phyloP scores from a whole-genome alignment of 1,140 invertebrate species.

The Drosophila punjabiensis region DNA sequence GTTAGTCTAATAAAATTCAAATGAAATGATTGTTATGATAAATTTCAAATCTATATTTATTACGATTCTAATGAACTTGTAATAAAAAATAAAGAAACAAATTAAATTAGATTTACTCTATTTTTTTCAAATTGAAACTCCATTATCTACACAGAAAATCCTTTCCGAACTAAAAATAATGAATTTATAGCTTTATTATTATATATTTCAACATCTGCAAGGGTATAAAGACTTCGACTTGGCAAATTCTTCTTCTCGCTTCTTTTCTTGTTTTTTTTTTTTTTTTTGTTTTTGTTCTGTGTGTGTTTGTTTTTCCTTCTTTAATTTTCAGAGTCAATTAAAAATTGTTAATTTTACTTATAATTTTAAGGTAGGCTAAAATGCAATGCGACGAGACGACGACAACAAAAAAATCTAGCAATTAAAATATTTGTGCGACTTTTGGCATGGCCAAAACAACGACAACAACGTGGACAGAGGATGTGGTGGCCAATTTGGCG shows the following conservation, averaged over 20 bases:
- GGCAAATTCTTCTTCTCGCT: too few species aligned
- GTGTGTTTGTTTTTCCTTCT: conserved; percentile 23
- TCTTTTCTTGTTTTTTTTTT: not conserved
- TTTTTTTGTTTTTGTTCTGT: not conserved
- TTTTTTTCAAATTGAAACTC: too few species aligned
- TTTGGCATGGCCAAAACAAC: conserved; percentile 58
- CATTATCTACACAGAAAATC: too few species aligned
- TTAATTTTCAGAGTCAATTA: conserved; percentile 83
- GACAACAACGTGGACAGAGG: conserved; percentile 12
- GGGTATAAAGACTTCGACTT: not conserved
- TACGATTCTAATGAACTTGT: too few species aligned
- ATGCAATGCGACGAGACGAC: conserved; percentile 57
- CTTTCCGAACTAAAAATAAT: too few species aligned
- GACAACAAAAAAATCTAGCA: conserved; percentile 58
- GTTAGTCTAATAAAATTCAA: too few species aligned
- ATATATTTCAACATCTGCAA: not conserved
- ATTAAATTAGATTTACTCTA: too few species aligned
- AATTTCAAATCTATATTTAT: too few species aligned
- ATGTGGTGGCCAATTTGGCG: conserved; percentile 61
- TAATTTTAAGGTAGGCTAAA: conserved; percentile 77
- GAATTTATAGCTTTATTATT: too few species aligned
- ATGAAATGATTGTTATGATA: too few species aligned
- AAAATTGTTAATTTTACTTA: conserved; percentile 83
- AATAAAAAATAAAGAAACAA: too few species aligned
- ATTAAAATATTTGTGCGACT: conserved; percentile 78